Base-by-base conservation (phyloP, 2,797 vertebrate species). In the Moxostoma hubbsi region DNA sequence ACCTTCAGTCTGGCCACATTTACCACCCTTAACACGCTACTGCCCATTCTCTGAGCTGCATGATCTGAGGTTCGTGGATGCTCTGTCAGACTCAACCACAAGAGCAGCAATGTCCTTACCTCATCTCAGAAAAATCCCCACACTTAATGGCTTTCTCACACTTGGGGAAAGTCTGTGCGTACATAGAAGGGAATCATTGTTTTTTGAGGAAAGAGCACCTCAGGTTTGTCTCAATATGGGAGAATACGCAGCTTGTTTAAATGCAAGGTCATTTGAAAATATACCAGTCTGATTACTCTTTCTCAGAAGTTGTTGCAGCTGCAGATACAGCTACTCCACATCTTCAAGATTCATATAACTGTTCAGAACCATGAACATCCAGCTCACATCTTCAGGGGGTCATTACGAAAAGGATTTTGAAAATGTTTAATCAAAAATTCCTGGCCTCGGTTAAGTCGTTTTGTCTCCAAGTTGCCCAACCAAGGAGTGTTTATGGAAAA, bases 81-180 rank as follows among this genome's bases (percentile, higher is more conserved):
- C 18, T 24, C 18, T 24, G 18, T 24, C 18, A 24, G 18, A 24
- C 18, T 24, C 18, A 24, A 24, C 18, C 18, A 24, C 18, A 24
- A 24, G 18, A 24, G 18, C 18, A 24, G 18, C 18, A 24, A 24
- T 24, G 18, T 24, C 18, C 18, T 24, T 24, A 24, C 18, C 18
- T 24, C 18, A 24, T 24, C 18, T 24, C 1, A 24, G 18, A 1
- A 24, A 24, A 24, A 24, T 24, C 18, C 1, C 18, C 18, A 24
- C 18, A 24, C 18, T 24, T 24, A 24, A 24, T 24, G 18, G 18
- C 18, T 24, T 1, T 24, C 18, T 24, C 18, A 24, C 18, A 24
- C 18, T 24, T 24, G 18, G 85, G 87, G 82, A 88, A 58, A 84
- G 79, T 66, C 87, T 85, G 1, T 79, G 75, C 53, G 84, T 88